phyloP scores from a whole-genome alignment of 2,113 vertebrate genomes.

The Corythornis madagascariensis region DNA sequence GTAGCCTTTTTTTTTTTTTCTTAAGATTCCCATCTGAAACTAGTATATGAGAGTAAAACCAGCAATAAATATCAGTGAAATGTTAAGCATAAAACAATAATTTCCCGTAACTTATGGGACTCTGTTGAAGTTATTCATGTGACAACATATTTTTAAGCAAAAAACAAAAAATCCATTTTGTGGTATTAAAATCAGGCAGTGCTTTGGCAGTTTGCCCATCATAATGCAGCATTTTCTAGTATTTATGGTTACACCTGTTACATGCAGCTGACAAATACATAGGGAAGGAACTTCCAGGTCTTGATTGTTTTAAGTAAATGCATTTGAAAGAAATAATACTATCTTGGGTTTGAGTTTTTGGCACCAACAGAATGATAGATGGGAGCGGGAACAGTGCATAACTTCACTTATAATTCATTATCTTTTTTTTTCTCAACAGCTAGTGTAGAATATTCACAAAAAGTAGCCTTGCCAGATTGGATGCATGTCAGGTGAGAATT shows the following conservation, averaged over 20 bases:
- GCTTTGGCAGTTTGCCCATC: neutral
- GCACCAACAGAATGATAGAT: neutral
- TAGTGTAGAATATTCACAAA: neutral
- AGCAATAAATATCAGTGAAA: neutral
- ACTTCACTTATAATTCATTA: neutral
- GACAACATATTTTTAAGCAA: neutral
- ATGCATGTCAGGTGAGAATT: neutral
- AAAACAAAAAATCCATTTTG: neutral
- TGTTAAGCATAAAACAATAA: neutral
- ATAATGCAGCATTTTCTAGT: neutral
- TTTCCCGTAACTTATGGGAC: neutral
- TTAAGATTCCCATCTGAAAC: neutral
- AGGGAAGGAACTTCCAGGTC: neutral
- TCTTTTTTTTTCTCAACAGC: neutral
- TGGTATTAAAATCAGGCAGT: neutral
- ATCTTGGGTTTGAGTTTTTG: neutral
- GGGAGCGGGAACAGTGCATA: neutral
- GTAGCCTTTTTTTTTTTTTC: neutral
- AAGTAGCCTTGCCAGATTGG: neutral
- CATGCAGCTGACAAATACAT: neutral
- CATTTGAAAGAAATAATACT: neutral
- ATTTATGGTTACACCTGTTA: conserved; percentile 20
- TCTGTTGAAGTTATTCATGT: neutral
- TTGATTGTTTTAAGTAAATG: neutral
- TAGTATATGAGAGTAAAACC: neutral